These are phyloP conservation scores for Psophia crepitans DNA, from an alignment of 2,113 vertebrate genomes.

Conservation along the genomic window DNA sequence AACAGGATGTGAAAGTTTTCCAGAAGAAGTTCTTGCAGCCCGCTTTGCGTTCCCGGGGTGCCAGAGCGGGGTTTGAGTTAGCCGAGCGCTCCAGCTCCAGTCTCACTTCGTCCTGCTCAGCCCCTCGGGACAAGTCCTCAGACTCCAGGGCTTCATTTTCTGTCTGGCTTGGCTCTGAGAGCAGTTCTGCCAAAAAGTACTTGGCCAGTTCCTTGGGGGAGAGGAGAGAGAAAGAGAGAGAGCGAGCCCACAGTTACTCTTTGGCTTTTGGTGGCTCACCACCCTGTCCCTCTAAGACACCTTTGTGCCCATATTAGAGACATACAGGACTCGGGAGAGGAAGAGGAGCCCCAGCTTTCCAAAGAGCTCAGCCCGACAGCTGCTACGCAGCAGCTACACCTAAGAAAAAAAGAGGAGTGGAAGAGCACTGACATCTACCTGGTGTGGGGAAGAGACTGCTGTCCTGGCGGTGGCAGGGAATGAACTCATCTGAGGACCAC, in stretches of 20 bases:
- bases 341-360: background rate
- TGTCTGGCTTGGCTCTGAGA: slow-evolving; percentile 89
- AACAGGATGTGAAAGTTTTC: slow-evolving; percentile 99
- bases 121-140: slow-evolving; percentile 80
- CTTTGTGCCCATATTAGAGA: background rate
- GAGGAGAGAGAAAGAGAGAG: background rate
- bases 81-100: slow-evolving; percentile 88
- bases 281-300: background rate
- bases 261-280: background rate
- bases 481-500: background rate
- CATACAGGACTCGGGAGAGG: background rate
- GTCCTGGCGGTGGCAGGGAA: background rate
- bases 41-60: slow-evolving; percentile 93
- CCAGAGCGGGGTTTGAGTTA: slow-evolving; percentile 82
- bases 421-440: background rate
- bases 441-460: background rate
- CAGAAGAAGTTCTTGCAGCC: slow-evolving; percentile 99
- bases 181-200: slow-evolving; percentile 87
- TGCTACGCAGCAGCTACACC: background rate
- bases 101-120: slow-evolving; percentile 84
- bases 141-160: slow-evolving; percentile 92
- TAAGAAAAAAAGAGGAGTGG: fast-evolving
- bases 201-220: slow-evolving; percentile 85
- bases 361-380: background rate
- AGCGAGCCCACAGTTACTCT: background rate